Evolutionary conservation across 2,888 invertebrate genomes (phyloP).

Genomic region (Dascillus cervinus): DNA sequence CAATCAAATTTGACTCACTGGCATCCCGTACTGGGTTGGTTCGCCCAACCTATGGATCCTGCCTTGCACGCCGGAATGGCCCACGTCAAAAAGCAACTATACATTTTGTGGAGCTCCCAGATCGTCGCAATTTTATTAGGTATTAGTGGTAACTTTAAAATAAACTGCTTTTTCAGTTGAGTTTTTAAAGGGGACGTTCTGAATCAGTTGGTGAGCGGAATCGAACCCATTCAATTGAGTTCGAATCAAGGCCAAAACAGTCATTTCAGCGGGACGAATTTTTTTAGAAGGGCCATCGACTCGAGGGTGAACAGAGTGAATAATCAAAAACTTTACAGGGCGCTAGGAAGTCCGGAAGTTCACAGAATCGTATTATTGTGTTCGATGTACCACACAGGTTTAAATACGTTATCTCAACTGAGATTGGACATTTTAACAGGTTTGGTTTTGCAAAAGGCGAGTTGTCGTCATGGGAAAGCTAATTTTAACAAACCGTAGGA

Average conservation of each 20-base stretch:
- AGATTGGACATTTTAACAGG: slow-evolving; percentile 89
- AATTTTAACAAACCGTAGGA: no score
- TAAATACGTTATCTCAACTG: slow-evolving; percentile 84
- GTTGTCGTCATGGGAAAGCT: no score
- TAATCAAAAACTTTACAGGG: slow-evolving; percentile 59
- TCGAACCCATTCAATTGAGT: slow-evolving; percentile 35
- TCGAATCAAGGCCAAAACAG: slow-evolving; percentile 36
- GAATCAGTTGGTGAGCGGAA: slow-evolving; percentile 42
- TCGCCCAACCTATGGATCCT: slow-evolving; percentile 54
- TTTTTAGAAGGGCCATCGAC: slow-evolving; percentile 55
- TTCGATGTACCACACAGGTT: slow-evolving; percentile 84
- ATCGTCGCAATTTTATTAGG: slow-evolving; percentile 53
- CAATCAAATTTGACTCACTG: slow-evolving; percentile 89
- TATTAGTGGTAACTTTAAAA: slow-evolving; percentile 12
- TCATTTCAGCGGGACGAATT: slow-evolving; percentile 43
- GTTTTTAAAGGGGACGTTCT: slow-evolving; percentile 41
- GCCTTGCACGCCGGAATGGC: slow-evolving; percentile 51
- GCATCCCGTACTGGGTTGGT: slow-evolving; percentile 98
- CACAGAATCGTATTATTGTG: slow-evolving; percentile 80
- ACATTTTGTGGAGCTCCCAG: slow-evolving; percentile 48
- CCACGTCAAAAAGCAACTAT: slow-evolving; percentile 45
- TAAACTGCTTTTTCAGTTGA: slow-evolving; percentile 4
- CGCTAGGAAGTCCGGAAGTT: slow-evolving; percentile 74
- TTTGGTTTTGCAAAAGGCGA: no score
- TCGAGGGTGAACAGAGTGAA: slow-evolving; percentile 52